Base-by-base conservation (phyloP, 1,140 invertebrate species). In the Rhopalosiphum padi region DNA sequence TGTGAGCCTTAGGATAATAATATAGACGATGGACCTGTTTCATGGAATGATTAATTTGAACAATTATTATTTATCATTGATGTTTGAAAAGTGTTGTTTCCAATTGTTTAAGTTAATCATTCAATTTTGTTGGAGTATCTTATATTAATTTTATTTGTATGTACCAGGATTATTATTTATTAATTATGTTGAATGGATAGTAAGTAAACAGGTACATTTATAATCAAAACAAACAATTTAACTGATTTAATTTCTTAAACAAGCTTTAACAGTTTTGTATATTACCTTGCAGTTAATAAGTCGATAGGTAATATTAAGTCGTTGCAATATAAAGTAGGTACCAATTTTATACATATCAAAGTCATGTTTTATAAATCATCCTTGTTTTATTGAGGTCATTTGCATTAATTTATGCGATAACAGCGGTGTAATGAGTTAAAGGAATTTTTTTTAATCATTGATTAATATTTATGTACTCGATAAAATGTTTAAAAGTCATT, bases 371-470 rank as follows among this genome's bases (percentile, higher is more conserved):
- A 30, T 51, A 51, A 89, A 53, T 89, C 35, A 53, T 89, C 7
- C 53, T 89, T 89, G 87, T 53, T 53, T 86, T 15, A 89, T 89
- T 51, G n/a, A 53, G 87, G 87, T 53, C 87, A 89, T 37, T 53
- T 53, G 8, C 30, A 53, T 89, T 89, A n/a, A 89, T 89, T 53
- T 53, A 11, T 35, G 35, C 22, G 30, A 89, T 51, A 89, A 53
- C 48, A 89, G 22, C 53, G 21, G 53, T 89, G 48, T 89, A 53
- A 89, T 35, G 22, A 89, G 22, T 51, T 89, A 53, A 46, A 51
- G 30, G 30, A 89, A 53, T 89, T 89, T 35, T 89, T 89, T 89
- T 53, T 51, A 25, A 53, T 35, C 46, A 89, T 53, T 89, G 8
- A 89, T 51, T 86, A 86, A 86, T 89, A 53, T 35, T 89, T 53